Base-by-base conservation (phyloP, 1,140 invertebrate species). In the Drosophila takahashii region DNA sequence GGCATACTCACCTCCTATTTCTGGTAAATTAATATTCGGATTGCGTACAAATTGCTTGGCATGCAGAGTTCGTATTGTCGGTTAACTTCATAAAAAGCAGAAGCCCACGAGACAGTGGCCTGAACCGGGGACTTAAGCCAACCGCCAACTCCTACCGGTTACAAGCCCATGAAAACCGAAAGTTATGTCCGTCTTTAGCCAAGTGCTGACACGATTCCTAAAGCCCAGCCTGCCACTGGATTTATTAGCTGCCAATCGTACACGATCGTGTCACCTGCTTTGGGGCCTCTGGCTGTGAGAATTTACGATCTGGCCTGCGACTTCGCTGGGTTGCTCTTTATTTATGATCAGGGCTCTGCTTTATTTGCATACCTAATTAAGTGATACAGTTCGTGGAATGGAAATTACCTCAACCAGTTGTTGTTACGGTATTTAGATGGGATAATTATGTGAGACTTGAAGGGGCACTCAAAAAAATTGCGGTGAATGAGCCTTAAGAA, bases 331-430 rank as follows among this genome's bases (percentile, higher is more conserved):
- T 18, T 18, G 47, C 62, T 69, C 42, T 71, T 86, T 71, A 87
- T 86, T 86, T 86, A 86, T 83, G 79, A 36, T 86, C 70, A 76
- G 79, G 69, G 79, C 51, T 51, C 52, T 42, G 48, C 61, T 79
- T 77, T 69, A 86, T 86, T 86, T 79, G 79, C 83, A 87, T 83
- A 86, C 58, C 66, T 86, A 87, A 86, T 86, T 87, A 72, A 69
- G 83, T 83, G 83, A 75, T 81, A 74, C 53, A 67, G 54, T 74
- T 80, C 59, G 51, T 67, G 45, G 58, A 64, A 56, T 70, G 66
- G 48, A 56, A 69, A 56, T 69, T 56, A 18, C 66, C 51, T 56
- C 42, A 57, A 7, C 51, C 50, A 57, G 66, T 57, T 34, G 64
- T 36, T 51, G 65, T 48, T 70, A 70, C 66, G 64, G 66, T 69